Conservation (phyloP, 2,888 invertebrate genomes). For the Ophraella communa region DNA sequence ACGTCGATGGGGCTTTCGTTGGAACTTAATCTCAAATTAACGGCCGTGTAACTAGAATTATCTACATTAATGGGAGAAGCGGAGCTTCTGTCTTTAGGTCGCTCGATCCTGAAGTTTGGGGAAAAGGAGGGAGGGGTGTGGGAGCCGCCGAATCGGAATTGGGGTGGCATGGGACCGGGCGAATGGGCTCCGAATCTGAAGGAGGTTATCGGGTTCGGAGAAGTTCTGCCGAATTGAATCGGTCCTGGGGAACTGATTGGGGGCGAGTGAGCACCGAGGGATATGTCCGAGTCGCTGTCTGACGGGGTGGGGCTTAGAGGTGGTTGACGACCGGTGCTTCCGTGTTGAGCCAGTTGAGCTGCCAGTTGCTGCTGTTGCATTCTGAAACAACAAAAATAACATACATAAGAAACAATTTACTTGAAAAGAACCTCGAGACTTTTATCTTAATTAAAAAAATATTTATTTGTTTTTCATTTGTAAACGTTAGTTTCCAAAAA, state of each 20-base stretch:
- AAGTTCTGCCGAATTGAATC: constrained; percentile 51
- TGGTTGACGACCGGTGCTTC: constrained; percentile 48
- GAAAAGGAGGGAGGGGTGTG: constrained; percentile 50
- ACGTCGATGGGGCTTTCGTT: constrained; percentile 54
- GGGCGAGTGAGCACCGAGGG: constrained; percentile 58
- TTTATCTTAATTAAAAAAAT: no score
- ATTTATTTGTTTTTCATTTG: no score
- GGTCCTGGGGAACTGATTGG: constrained; percentile 57
- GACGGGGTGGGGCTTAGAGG: constrained; percentile 58
- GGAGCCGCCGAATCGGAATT: constrained; percentile 56
- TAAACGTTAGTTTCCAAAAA: no score
- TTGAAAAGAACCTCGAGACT: no score
- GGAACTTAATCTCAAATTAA: constrained; percentile 46
- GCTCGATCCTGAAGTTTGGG: constrained; percentile 49
- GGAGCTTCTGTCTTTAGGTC: constrained; percentile 43
- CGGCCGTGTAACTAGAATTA: constrained; percentile 44
- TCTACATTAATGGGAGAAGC: constrained; percentile 51
- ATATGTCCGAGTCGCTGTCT: constrained; percentile 61
- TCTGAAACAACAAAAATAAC: constrained; percentile 49
- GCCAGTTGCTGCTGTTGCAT: constrained; percentile 60
- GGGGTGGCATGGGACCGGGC: constrained; percentile 60
- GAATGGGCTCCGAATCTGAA: constrained; percentile 60
- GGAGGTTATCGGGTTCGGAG: constrained; percentile 54
- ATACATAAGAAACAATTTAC: no score
- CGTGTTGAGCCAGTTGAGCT: constrained; percentile 56